Evolutionary conservation across 2,113 vertebrate genomes (phyloP).

Genomic region (Tychaedon coryphoeus): DNA sequence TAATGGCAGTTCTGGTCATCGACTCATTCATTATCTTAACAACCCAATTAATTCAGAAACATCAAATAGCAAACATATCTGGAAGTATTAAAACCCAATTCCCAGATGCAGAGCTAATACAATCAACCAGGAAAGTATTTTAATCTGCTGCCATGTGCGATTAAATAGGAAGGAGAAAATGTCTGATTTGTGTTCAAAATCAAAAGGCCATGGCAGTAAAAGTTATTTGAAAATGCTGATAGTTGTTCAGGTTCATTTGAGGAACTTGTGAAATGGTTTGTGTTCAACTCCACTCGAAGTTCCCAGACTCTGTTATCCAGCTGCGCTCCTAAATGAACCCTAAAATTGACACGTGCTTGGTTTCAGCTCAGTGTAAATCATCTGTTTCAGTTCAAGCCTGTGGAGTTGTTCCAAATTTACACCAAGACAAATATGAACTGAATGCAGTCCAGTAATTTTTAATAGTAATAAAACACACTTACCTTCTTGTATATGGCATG

Average conservation of each 20-base stretch:
- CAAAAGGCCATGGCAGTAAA: not conserved
- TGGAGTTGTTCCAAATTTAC: not conserved
- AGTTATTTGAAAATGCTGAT: not conserved
- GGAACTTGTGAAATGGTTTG: not conserved
- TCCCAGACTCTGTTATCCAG: not conserved
- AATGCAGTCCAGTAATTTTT: not conserved
- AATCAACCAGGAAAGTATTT: slow-evolving; percentile 26
- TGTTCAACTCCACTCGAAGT: not conserved
- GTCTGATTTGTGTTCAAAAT: not conserved
- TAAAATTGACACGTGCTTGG: not conserved
- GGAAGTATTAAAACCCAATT: slow-evolving; percentile 15
- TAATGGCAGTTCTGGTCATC: not conserved
- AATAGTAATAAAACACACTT: not conserved
- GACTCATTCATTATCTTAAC: not conserved
- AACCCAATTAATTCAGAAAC: not conserved
- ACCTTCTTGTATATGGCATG: not conserved
- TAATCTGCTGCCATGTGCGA: slow-evolving; percentile 28
- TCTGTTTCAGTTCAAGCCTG: not conserved
- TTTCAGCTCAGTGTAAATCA: slow-evolving; percentile 7
- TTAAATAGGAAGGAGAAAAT: not conserved
- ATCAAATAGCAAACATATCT: slow-evolving; percentile 4
- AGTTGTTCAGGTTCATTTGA: not conserved
- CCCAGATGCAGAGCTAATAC: slow-evolving; percentile 22
- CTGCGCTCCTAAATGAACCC: not conserved
- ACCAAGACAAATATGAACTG: not conserved